Evolutionary conservation across 1,140 invertebrate species (phyloP).

Genomic region (Campoletis sonorensis): DNA sequence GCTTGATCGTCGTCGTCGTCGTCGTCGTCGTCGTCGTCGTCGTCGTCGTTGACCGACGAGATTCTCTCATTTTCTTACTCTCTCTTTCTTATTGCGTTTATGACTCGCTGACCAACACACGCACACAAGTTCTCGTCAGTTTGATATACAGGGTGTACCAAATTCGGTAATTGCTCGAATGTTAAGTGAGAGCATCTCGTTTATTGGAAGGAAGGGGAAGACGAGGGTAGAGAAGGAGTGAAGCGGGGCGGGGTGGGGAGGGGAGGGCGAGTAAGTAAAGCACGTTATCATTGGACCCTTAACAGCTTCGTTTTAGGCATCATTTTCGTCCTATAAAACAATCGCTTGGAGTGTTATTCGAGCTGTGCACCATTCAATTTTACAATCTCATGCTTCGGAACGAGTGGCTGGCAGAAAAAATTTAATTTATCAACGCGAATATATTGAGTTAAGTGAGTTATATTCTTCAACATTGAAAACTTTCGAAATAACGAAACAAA

Average conservation of each 20-base stretch:
- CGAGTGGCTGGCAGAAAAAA: too few relatives aligned
- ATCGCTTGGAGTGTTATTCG: too few relatives aligned
- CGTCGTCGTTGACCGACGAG: not conserved
- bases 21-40: constrained; percentile 15
- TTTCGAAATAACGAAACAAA: not conserved
- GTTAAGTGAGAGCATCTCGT: constrained; percentile 4
- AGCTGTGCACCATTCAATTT: too few relatives aligned
- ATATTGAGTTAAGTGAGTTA: too few relatives aligned
- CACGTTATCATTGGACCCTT: constrained; percentile 6
- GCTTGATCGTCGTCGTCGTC: constrained; percentile 28
- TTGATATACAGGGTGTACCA: constrained; percentile 33
- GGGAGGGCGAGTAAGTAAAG: not conserved
- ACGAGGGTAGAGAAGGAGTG: too few relatives aligned
- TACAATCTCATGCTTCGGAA: too few relatives aligned
- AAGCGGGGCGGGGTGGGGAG: too few relatives aligned
- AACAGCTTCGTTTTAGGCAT: not conserved
- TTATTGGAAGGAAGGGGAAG: not conserved
- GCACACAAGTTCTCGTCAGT: constrained; percentile 10
- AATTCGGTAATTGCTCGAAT: constrained; percentile 27
- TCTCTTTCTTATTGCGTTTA: not conserved
- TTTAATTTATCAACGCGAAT: too few relatives aligned
- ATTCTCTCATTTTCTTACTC: not conserved
- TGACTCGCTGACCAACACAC: constrained; percentile 19
- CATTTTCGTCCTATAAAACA: constrained; percentile 5
- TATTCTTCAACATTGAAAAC: not conserved